phyloP scores from a whole-genome alignment of 2,888 invertebrate genomes.

The Cataglyphis cursor region DNA sequence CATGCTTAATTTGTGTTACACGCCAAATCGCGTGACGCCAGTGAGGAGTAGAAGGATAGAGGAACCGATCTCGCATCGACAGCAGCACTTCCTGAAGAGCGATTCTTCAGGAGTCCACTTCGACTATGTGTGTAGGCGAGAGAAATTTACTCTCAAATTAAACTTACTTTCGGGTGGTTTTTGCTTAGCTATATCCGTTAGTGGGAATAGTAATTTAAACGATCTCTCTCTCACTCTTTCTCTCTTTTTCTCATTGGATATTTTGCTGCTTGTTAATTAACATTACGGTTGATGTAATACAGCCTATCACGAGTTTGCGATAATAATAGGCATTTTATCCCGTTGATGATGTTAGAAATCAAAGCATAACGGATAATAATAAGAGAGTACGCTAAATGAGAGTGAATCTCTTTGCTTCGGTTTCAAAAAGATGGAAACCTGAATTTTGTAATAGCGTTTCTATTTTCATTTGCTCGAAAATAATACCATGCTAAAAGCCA shows the following conservation, averaged over 20 bases:
- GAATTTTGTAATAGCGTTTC: background rate
- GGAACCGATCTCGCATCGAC: constrained; percentile 46
- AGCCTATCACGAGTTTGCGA: background rate
- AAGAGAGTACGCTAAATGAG: background rate
- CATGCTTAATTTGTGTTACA: constrained; percentile 75
- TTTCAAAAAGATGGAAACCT: background rate
- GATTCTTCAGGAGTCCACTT: background rate
- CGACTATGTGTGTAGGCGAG: background rate
- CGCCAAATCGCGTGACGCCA: constrained; percentile 73
- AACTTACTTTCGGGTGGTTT: constrained; percentile 34
- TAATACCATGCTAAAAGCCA: background rate
- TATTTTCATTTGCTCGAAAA: constrained; percentile 8
- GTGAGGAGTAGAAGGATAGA: background rate
- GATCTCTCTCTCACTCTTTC: background rate
- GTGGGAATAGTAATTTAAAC: constrained; percentile 2
- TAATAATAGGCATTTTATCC: background rate
- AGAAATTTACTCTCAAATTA: constrained; percentile 38
- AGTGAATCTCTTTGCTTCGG: background rate
- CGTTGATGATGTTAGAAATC: background rate
- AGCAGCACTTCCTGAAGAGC: constrained; percentile 45
- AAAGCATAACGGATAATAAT: background rate
- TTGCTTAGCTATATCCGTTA: background rate
- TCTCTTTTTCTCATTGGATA: background rate
- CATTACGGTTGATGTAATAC: background rate
- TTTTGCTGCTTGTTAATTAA: constrained; percentile 25